Evolutionary conservation across 2,888 invertebrate species (phyloP).

Genomic region (Eretmocerus hayati): DNA sequence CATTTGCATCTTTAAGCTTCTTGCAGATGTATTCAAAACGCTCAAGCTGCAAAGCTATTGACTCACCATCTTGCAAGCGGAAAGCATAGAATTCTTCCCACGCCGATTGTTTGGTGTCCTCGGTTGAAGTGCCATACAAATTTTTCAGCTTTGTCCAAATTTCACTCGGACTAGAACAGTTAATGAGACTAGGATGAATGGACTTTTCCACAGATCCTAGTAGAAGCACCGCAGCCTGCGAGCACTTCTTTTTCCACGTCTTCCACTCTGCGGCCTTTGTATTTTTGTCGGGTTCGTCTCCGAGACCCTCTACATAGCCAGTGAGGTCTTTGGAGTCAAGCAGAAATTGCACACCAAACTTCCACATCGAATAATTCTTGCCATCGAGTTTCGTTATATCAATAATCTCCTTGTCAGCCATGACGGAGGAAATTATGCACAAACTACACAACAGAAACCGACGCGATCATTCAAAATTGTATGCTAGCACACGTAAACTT

Average conservation of each 20-base stretch:
- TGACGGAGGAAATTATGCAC: conserved; percentile 1
- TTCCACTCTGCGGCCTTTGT: neutral
- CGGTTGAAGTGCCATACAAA: conserved; percentile 5
- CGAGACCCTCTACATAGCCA: neutral
- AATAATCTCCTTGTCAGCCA: conserved; percentile 9
- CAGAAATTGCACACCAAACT: neutral
- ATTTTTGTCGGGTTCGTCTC: neutral
- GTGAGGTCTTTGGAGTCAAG: neutral
- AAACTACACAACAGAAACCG: too few species aligned
- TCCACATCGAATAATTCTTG: neutral
- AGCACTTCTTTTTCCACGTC: neutral
- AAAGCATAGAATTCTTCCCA: conserved; percentile 8
- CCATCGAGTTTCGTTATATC: conserved; percentile 5
- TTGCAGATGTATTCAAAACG: conserved; percentile 7
- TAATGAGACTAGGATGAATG: conserved; percentile 5
- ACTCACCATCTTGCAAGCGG: conserved; percentile 4
- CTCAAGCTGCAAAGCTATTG: conserved; percentile 4
- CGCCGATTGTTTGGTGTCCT: conserved; percentile 6
- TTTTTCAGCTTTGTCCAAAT: conserved; percentile 6
- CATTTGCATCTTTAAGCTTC: conserved; percentile 9
- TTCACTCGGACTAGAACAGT: neutral
- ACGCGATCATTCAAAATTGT: neutral
- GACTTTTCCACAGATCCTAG: conserved; percentile 3
- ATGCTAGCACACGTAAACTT: neutral
- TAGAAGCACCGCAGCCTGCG: conserved; percentile 5